phyloP scores from a whole-genome alignment of 2,113 vertebrate species.

The Apaloderma vittatum region DNA sequence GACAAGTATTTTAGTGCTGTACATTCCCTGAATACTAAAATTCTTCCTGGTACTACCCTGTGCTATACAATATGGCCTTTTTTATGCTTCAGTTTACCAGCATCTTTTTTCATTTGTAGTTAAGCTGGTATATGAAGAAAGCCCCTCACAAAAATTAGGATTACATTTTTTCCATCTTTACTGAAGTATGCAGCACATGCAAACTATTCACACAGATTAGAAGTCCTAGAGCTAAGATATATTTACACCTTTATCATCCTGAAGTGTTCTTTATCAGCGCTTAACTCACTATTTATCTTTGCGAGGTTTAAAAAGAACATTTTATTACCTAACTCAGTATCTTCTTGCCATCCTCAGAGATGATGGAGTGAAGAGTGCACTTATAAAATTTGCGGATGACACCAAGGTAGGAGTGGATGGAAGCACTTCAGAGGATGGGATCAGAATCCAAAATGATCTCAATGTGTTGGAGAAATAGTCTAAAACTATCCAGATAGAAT shows the following conservation, averaged over 20 bases:
- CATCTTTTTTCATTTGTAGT: not conserved
- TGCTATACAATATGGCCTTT: not conserved
- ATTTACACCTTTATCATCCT: not conserved
- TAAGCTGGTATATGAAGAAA: not conserved
- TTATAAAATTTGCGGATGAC: slow-evolving; percentile 44
- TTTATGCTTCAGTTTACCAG: not conserved
- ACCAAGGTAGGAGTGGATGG: slow-evolving; percentile 15
- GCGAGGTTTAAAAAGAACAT: slow-evolving; percentile 3
- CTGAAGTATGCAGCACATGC: not conserved
- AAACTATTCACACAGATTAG: not conserved
- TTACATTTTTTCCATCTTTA: not conserved
- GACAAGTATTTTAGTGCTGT: slow-evolving; percentile 38
- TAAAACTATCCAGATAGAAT: not conserved
- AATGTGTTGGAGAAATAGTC: not conserved
- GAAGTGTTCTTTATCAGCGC: slow-evolving; percentile 13
- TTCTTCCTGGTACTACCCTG: not conserved
- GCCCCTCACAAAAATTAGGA: not conserved
- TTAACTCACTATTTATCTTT: slow-evolving; percentile 39
- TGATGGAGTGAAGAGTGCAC: slow-evolving; percentile 17
- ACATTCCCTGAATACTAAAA: slow-evolving; percentile 48
- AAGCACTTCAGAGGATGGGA: slow-evolving; percentile 8
- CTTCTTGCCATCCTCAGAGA: not conserved
- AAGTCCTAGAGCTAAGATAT: not conserved
- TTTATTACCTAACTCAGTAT: slow-evolving; percentile 27
- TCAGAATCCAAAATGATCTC: slow-evolving; percentile 21